Percentiles rank a stretch among this genome's conserved stretches.
phyloP scores from a whole-genome alignment of 2,888 invertebrate genomes.

The Leptopilina drosophilae region DNA sequence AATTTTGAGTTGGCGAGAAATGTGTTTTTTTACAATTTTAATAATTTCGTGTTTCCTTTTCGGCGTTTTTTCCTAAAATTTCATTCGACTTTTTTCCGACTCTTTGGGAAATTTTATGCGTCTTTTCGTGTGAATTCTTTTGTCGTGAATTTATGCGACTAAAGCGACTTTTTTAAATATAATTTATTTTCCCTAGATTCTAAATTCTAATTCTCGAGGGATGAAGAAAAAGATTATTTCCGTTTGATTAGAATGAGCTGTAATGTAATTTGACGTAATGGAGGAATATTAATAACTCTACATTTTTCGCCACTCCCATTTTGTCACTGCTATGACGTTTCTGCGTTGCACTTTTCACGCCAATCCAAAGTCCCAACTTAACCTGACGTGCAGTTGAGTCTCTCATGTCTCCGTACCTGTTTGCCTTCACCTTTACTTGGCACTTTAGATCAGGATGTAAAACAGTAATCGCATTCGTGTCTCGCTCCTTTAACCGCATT shows the following conservation, averaged over 20 bases:
- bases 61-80: too few species aligned
- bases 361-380: constrained; percentile 32
- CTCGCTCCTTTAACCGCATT: constrained; percentile 27
- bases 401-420: constrained; percentile 33
- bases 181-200: too few species aligned
- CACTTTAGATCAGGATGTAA: constrained; percentile 39
- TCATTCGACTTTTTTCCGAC: too few species aligned
- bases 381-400: constrained; percentile 32
- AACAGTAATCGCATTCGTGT: constrained; percentile 36
- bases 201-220: background rate
- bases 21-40: too few species aligned
- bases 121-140: too few species aligned
- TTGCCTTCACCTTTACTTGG: constrained; percentile 38
- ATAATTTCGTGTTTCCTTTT: too few species aligned
- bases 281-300: constrained; percentile 5
- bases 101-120: too few species aligned
- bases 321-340: constrained; percentile 13
- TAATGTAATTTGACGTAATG: constrained; percentile 13
- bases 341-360: constrained; percentile 34
- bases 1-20: too few species aligned
- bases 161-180: too few species aligned
- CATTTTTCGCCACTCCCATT: constrained; percentile 30
- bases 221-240: background rate
- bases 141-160: too few species aligned
- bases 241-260: background rate